Conservation (phyloP, 1,140 invertebrate genomes). For the Bacillus rossius region DNA sequence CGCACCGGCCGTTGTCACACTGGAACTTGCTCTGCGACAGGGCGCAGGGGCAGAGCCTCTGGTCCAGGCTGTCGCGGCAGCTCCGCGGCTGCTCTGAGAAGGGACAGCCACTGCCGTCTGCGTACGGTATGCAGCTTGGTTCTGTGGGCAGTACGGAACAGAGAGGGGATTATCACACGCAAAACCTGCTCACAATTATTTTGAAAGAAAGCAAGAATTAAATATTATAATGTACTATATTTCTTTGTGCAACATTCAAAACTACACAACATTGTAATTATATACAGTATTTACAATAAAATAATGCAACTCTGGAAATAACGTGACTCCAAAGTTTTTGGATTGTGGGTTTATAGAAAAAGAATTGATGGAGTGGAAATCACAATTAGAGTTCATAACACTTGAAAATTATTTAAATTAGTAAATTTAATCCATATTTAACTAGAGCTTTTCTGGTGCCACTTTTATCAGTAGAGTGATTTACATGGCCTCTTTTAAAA, state of each 20-base stretch:
- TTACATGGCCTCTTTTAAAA: too few relatives aligned
- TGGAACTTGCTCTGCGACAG: slow-evolving; percentile 19
- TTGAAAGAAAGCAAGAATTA: neutral
- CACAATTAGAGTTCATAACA: too few relatives aligned
- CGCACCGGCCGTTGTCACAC: slow-evolving; percentile 49
- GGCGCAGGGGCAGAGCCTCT: slow-evolving; percentile 15
- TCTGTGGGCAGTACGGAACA: slow-evolving; percentile 12
- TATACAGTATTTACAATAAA: neutral
- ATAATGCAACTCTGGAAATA: too few relatives aligned
- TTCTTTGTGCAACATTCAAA: neutral
- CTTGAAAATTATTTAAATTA: too few relatives aligned
- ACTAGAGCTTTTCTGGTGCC: too few relatives aligned
- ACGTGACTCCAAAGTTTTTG: too few relatives aligned
- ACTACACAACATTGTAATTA: neutral
- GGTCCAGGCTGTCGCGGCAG: slow-evolving; percentile 20
- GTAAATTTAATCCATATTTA: too few relatives aligned
- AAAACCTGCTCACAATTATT: neutral
- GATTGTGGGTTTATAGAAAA: too few relatives aligned
- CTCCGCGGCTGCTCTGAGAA: slow-evolving; percentile 14
- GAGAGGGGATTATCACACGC: neutral
- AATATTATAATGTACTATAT: neutral
- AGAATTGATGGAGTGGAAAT: too few relatives aligned
- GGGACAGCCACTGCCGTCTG: slow-evolving; percentile 20
- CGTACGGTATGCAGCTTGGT: slow-evolving; percentile 13
- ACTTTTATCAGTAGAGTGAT: too few relatives aligned